phyloP scores from a whole-genome alignment of 1,140 invertebrate genomes.

The Diachasma alloeum region DNA sequence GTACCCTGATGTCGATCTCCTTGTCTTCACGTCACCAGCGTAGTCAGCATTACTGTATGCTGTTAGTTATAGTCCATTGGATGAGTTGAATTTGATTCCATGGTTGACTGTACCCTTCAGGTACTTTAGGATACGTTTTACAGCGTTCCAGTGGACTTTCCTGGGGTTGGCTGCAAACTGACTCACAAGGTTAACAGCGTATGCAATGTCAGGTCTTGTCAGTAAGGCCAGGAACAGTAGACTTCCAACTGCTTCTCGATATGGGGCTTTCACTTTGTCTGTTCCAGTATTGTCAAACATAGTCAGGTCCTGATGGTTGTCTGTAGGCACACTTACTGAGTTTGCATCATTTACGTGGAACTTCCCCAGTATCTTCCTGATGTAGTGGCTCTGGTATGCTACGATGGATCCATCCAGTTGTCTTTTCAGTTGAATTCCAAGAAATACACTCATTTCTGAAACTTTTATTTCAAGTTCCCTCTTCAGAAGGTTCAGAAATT shows the following conservation, averaged over 20 bases:
- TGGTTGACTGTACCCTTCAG: not conserved
- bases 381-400: constrained; percentile 48
- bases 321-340: not conserved
- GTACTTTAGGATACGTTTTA: not conserved
- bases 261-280: not conserved
- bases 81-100: not conserved
- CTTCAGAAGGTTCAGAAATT: constrained; percentile 34
- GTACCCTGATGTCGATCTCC: constrained; percentile 44
- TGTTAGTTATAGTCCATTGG: constrained; percentile 24
- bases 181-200: not conserved
- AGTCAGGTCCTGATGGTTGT: not conserved
- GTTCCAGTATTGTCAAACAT: not conserved
- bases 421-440: constrained; percentile 45
- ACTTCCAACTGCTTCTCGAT: constrained; percentile 6
- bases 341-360: constrained; percentile 31
- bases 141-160: not conserved
- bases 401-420: constrained; percentile 31
- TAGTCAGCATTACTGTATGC: constrained; percentile 50
- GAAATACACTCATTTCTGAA: constrained; percentile 35
- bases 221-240: not conserved
- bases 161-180: not conserved
- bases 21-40: constrained; percentile 30
- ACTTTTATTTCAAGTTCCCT: constrained; percentile 9
- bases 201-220: not conserved
- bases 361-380: constrained; percentile 46